Percentiles rank a stretch among this genome's conserved stretches.
phyloP scores from a whole-genome alignment of 2,113 vertebrate genomes.

The Hystrix cristata region DNA sequence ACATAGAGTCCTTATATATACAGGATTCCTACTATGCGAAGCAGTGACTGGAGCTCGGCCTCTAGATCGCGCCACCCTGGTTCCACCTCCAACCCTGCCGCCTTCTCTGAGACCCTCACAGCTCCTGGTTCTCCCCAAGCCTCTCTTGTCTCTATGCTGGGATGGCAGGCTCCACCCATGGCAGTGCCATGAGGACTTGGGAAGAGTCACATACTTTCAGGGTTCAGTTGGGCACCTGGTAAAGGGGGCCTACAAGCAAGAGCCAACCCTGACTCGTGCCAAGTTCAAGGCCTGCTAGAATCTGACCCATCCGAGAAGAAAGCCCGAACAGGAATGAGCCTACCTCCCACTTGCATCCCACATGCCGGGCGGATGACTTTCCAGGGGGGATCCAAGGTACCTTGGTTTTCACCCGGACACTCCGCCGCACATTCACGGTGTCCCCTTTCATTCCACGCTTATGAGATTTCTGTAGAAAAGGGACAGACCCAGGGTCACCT shows the following conservation, averaged over 20 bases:
- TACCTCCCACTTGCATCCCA: slow-evolving; percentile 95
- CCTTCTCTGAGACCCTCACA: neutral
- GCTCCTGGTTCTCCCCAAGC: neutral
- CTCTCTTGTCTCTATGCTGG: rapidly evolving
- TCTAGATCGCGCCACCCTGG: neutral
- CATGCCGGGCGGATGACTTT: slow-evolving; percentile 89
- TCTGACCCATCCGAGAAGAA: slow-evolving; percentile 69
- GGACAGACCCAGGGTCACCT: slow-evolving; percentile 73
- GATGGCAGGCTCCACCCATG: neutral
- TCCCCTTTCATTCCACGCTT: slow-evolving; percentile 88
- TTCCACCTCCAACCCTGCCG: neutral
- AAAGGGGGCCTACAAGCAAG: neutral
- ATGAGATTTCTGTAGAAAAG: slow-evolving; percentile 85
- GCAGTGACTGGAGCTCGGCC: neutral
- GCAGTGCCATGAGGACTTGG: neutral
- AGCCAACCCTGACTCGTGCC: neutral
- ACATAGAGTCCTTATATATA: neutral
- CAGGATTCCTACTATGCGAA: neutral
- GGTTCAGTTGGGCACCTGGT: neutral
- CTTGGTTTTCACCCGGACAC: slow-evolving; percentile 91
- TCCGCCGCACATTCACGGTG: slow-evolving; percentile 85
- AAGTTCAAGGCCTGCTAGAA: slow-evolving; percentile 34
- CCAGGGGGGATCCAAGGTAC: slow-evolving; percentile 95
- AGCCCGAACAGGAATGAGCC: slow-evolving; percentile 65
- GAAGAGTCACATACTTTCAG: neutral